phyloP scores from a whole-genome alignment of 2,888 invertebrate species.

The Morpho helenor region DNA sequence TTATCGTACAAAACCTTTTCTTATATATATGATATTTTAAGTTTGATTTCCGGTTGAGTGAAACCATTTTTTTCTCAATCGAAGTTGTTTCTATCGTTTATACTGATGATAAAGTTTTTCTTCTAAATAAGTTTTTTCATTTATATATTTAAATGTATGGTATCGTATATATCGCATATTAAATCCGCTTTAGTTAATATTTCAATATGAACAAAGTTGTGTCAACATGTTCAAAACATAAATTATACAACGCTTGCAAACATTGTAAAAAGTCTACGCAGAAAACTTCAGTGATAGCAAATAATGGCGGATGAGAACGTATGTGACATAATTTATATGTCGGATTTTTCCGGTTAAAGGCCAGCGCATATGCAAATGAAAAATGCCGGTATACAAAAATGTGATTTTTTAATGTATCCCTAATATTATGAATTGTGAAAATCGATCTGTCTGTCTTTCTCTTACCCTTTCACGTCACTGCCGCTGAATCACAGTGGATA shows the following conservation, averaged over 20 bases:
- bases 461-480: too few species aligned
- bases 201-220: slow-evolving; percentile 1
- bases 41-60: too few species aligned
- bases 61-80: too few species aligned
- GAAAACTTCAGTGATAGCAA: slow-evolving; percentile 34
- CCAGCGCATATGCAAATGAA: neutral
- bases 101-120: too few species aligned
- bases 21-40: too few species aligned
- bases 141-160: too few species aligned
- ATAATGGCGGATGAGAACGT: slow-evolving; percentile 64
- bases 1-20: too few species aligned
- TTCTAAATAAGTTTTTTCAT: too few species aligned
- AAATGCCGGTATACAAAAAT: neutral
- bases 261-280: slow-evolving; percentile 60
- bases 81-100: too few species aligned
- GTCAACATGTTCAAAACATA: slow-evolving; percentile 36
- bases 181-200: neutral
- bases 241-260: slow-evolving; percentile 52
- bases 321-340: slow-evolving; percentile 67
- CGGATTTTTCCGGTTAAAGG: slow-evolving; percentile 45
- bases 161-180: too few species aligned
- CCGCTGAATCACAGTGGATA: too few species aligned
- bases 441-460: neutral
- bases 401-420: neutral
- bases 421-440: neutral